These are phyloP conservation scores for Hymenopus coronatus DNA, from an alignment of 2,888 invertebrate species.

Conservation along the genomic window DNA sequence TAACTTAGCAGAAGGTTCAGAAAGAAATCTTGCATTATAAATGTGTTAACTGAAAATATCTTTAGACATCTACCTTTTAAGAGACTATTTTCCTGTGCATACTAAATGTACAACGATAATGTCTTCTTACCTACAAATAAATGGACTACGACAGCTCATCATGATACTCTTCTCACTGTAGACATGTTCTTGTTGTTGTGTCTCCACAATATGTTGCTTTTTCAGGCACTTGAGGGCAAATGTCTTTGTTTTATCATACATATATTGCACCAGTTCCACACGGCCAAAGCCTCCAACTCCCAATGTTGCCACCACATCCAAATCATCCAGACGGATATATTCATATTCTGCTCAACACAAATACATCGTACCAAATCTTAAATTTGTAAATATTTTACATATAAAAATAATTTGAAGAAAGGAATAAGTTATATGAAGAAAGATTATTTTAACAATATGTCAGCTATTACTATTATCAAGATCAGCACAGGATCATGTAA, in stretches of 20 bases:
- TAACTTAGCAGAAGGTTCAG: background rate
- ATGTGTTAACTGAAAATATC: too few relatives aligned
- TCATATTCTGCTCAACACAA: conserved; percentile 44
- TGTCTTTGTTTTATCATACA: conserved; percentile 53
- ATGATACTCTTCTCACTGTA: conserved; percentile 79
- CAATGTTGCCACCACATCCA: conserved; percentile 79
- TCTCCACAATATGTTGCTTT: conserved; percentile 84
- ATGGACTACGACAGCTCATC: conserved; percentile 67
- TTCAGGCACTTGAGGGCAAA: conserved; percentile 88
- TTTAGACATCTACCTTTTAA: too few relatives aligned
- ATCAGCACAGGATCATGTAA: too few relatives aligned
- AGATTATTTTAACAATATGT: too few relatives aligned
- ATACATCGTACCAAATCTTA: background rate
- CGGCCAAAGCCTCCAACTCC: conserved; percentile 93
- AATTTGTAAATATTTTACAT: background rate
- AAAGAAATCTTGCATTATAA: background rate
- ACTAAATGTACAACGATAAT: too few relatives aligned
- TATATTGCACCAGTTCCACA: conserved; percentile 73
- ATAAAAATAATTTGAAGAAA: background rate
- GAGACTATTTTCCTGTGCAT: too few relatives aligned
- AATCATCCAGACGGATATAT: conserved; percentile 57
- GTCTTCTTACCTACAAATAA: conserved; percentile 63
- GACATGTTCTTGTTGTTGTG: conserved; percentile 85
- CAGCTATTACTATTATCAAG: too few relatives aligned
- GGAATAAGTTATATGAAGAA: too few relatives aligned